Evolutionary conservation across 2,113 vertebrate species (phyloP).

Genomic region (Morone saxatilis): DNA sequence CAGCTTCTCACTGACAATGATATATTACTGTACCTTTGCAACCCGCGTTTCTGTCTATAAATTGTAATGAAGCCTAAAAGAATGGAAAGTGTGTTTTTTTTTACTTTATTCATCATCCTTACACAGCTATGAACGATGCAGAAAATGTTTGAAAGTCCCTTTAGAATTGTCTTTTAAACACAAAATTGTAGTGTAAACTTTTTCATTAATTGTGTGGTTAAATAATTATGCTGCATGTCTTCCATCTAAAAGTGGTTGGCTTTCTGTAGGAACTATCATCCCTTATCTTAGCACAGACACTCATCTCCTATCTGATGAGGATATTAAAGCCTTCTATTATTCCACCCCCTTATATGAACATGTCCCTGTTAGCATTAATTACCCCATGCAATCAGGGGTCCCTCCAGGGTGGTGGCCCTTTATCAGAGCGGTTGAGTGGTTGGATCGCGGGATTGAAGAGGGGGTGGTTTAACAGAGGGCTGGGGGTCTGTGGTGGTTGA

Average conservation of each 20-base stretch:
- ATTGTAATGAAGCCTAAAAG: neutral
- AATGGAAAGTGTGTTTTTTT: rapidly evolving
- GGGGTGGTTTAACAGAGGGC: conserved; percentile 15
- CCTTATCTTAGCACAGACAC: conserved; percentile 16
- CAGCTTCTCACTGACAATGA: neutral
- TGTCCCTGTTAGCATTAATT: conserved; percentile 59
- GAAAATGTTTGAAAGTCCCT: neutral
- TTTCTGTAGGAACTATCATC: conserved; percentile 7
- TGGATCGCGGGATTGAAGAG: conserved; percentile 35
- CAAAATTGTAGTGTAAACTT: neutral
- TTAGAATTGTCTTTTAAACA: neutral
- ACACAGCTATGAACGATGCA: neutral
- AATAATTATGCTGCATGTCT: neutral
- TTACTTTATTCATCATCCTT: neutral
- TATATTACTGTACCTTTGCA: neutral
- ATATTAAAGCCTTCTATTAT: conserved; percentile 48
- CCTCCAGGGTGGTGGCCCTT: conserved; percentile 42
- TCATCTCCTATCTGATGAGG: conserved; percentile 42
- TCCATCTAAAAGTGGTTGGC: neutral
- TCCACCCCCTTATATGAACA: conserved; percentile 46
- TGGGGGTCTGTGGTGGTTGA: conserved; percentile 35
- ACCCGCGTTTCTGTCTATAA: neutral
- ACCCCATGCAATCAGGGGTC: conserved; percentile 54
- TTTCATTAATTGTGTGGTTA: neutral
- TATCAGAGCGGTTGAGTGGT: conserved; percentile 48